A percentile compares a stretch with the other conserved stretches of the same genome.
phyloP scores from a whole-genome alignment of 2,797 vertebrate species.

The Garrulus glandarius region DNA sequence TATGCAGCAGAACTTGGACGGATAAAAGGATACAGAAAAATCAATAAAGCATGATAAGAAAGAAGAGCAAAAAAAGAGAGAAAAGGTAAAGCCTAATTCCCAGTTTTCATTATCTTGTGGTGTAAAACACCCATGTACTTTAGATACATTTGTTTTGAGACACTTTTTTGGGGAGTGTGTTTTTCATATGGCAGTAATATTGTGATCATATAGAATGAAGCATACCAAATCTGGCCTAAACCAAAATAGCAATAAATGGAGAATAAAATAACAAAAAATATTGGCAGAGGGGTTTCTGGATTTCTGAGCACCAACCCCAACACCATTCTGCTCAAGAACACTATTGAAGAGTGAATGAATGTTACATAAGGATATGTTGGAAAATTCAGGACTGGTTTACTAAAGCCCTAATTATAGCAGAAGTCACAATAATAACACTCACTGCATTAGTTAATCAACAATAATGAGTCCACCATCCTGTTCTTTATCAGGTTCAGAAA shows the following conservation, averaged over 20 bases:
- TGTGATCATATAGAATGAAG: neutral
- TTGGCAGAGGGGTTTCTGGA: neutral
- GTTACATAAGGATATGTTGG: neutral
- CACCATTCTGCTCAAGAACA: neutral
- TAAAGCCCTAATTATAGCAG: neutral
- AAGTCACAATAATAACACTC: neutral
- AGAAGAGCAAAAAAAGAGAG: neutral
- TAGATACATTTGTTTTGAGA: neutral
- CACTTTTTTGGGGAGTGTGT: neutral
- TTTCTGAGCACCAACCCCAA: neutral
- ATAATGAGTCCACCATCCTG: neutral
- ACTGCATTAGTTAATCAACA: neutral
- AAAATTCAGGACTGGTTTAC: neutral
- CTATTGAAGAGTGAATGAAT: rapidly evolving
- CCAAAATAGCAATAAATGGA: neutral
- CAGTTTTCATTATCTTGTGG: neutral
- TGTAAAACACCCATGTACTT: neutral
- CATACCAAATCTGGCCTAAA: neutral
- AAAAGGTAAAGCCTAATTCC: neutral
- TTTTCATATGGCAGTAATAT: neutral
- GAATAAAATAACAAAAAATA: neutral
- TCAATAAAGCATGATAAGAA: neutral
- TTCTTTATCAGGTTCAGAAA: neutral
- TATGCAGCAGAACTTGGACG: neutral
- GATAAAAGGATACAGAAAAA: neutral